Evolutionary conservation across 1,140 invertebrate genomes (phyloP).

Genomic region (Solenopsis fugax): DNA sequence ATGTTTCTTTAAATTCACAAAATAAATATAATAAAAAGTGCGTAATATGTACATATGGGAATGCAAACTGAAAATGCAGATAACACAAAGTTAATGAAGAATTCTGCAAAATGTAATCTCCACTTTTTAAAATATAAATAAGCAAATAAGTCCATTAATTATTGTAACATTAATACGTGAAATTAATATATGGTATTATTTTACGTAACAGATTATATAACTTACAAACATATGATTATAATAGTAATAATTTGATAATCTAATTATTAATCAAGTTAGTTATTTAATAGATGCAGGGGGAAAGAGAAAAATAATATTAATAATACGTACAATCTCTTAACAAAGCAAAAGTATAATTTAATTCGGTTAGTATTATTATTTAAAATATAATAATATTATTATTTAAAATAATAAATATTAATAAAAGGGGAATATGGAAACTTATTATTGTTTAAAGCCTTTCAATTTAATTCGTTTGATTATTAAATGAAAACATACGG

Average conservation of each 20-base stretch:
- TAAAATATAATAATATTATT: background rate
- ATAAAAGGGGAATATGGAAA: background rate
- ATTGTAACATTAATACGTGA: background rate
- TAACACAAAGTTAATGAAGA: background rate
- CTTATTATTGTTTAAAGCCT: background rate
- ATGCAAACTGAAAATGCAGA: background rate
- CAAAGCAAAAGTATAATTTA: slow-evolving; percentile 1
- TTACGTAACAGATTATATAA: background rate
- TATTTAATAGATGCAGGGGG: background rate
- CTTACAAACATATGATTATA: background rate
- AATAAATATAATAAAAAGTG: slow-evolving; percentile 31
- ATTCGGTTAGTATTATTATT: background rate
- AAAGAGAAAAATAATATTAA: background rate
- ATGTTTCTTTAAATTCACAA: background rate
- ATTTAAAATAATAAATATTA: background rate
- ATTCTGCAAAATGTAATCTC: background rate
- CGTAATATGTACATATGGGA: background rate
- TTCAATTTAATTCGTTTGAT: background rate
- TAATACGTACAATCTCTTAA: background rate
- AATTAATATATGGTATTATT: slow-evolving; percentile 6
- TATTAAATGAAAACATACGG: background rate
- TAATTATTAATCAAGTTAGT: slow-evolving; percentile 5
- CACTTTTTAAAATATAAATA: background rate
- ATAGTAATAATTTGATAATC: slow-evolving; percentile 6
- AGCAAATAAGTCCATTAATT: slow-evolving; percentile 2